These are phyloP conservation scores for Aeoliscus strigatus DNA, from an alignment of 2,797 vertebrate genomes.

Conservation along the genomic window DNA sequence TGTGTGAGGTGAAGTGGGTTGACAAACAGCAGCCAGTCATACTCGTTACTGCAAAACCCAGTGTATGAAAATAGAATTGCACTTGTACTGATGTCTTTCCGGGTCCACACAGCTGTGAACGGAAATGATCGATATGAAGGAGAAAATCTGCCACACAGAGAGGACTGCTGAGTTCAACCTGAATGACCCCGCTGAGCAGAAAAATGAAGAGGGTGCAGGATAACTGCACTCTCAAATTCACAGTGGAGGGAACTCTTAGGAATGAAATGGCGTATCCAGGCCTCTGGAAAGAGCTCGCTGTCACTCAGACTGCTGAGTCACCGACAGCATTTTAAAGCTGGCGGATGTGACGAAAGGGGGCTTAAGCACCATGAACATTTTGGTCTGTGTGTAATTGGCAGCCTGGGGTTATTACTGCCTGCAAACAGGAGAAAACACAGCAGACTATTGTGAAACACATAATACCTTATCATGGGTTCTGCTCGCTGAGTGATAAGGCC, in stretches of 20 bases:
- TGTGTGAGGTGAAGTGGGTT: too few relatives aligned
- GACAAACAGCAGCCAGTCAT: too few relatives aligned
- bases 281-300: constrained; percentile 33
- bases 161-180: constrained; percentile 12
- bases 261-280: constrained; percentile 1
- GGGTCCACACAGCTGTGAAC: constrained; percentile 2
- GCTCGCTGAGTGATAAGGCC: constrained; percentile 59
- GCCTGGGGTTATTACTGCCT: constrained; percentile 47
- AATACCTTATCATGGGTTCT: constrained; percentile 57
- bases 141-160: constrained; percentile 2
- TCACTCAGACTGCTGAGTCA: constrained; percentile 21
- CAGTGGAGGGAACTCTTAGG: constrained; percentile 6
- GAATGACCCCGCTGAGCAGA: constrained; percentile 21
- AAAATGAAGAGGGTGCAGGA: constrained; percentile 11
- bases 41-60: too few relatives aligned
- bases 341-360: constrained; percentile 28
- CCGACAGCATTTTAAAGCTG: constrained; percentile 25
- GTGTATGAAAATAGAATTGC: too few relatives aligned
- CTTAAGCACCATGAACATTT: constrained; percentile 33
- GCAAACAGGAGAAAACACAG: constrained; percentile 48
- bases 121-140: constrained; percentile 19
- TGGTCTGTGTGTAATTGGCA: constrained; percentile 49
- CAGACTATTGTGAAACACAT: constrained; percentile 55
- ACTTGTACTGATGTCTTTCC: too few relatives aligned
- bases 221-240: constrained; percentile 16